phyloP scores from a whole-genome alignment of 2,113 vertebrate genomes.

The Trematomus loennbergii region DNA sequence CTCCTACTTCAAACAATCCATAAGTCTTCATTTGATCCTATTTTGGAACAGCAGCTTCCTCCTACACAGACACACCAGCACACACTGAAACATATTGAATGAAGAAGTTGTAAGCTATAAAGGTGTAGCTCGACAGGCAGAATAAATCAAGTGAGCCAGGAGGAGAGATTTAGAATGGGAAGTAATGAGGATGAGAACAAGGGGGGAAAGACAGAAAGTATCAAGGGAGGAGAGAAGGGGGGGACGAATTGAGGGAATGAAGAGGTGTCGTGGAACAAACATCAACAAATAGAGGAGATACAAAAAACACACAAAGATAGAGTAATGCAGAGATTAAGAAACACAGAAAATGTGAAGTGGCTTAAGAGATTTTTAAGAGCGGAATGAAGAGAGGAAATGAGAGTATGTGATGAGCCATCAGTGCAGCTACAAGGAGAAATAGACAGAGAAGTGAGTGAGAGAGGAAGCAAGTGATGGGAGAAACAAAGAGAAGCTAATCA shows the following conservation, averaged over 20 bases:
- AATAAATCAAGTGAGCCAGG: constrained; percentile 43
- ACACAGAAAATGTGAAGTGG: constrained; percentile 23
- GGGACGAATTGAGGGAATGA: constrained; percentile 29
- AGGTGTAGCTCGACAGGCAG: constrained; percentile 20
- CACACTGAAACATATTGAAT: constrained; percentile 29
- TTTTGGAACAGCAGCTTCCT: constrained; percentile 43
- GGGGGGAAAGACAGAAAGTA: constrained; percentile 11
- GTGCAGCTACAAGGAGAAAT: constrained; percentile 31
- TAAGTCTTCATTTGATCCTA: constrained; percentile 48
- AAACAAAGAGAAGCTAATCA: constrained; percentile 74
- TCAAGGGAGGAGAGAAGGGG: not conserved
- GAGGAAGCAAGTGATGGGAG: constrained; percentile 58
- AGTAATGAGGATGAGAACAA: constrained; percentile 9
- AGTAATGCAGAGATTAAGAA: constrained; percentile 43
- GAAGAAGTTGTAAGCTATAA: constrained; percentile 20
- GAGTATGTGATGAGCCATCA: constrained; percentile 57
- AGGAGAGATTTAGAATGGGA: constrained; percentile 9
- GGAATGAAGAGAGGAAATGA: constrained; percentile 40
- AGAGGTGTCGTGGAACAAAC: constrained; percentile 22
- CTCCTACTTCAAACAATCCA: constrained; percentile 53
- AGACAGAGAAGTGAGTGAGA: constrained; percentile 31
- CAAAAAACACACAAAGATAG: constrained; percentile 20
- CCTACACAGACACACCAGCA: constrained; percentile 19
- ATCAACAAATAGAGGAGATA: not conserved
- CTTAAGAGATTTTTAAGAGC: constrained; percentile 37